Percentiles rank a stretch among this genome's conserved stretches.
These are phyloP conservation scores for Falco biarmicus DNA, from an alignment of 2,797 vertebrate species.

Conservation along the genomic window DNA sequence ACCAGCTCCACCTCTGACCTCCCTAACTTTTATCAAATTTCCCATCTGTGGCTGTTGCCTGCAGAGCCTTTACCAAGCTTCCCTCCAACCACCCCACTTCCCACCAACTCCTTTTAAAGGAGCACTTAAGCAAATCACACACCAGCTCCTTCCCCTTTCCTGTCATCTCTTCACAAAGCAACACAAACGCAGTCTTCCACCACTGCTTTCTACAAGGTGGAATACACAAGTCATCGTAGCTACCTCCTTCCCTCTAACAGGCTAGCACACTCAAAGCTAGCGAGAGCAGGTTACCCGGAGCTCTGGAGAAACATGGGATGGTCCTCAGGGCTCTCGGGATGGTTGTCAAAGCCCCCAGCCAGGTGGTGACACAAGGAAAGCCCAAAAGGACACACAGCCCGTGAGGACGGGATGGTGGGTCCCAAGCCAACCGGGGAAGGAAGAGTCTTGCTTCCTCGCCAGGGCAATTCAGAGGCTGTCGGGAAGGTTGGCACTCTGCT, in stretches of 20 bases:
- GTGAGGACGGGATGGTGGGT: not conserved
- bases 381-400: not conserved
- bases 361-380: not conserved
- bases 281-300: not conserved
- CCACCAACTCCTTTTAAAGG: not conserved
- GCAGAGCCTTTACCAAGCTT: not conserved
- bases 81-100: not conserved
- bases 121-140: not conserved
- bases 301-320: not conserved
- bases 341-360: not conserved
- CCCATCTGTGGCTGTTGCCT: not conserved
- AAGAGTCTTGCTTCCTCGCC: not conserved
- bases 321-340: not conserved
- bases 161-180: not conserved
- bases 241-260: not conserved
- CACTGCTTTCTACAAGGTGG: not conserved
- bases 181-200: not conserved
- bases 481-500: not conserved
- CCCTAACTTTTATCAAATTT: not conserved
- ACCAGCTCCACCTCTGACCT: not conserved
- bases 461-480: not conserved
- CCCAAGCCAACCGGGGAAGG: accelerated
- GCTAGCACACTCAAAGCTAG: not conserved
- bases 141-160: not conserved
- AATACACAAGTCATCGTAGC: not conserved